Base-by-base conservation (phyloP, 1,140 invertebrate species). In the Drosophila baimaii region DNA sequence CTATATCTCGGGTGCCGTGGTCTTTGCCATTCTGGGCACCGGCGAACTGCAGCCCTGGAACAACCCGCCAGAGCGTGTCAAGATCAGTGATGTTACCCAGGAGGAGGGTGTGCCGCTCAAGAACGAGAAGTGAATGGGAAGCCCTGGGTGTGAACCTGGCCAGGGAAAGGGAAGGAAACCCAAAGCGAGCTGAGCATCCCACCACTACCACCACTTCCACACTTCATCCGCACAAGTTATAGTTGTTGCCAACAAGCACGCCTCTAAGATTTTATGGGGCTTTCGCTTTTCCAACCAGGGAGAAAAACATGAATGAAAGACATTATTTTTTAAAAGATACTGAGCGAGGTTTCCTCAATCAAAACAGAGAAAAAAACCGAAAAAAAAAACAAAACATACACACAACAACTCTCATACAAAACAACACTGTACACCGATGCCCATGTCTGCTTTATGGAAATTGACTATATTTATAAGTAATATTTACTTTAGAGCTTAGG, bases 1-100 rank as follows among this genome's bases (percentile, higher is more conserved):
- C 1, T 98, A 98, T 88, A 91, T 94, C 3, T 86, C 93, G 12
- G 97, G 96, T 0, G 95, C 95, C 1, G 43, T 96, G 0, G 90
- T 94, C 1, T 98, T 95, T 92, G 80, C 94, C 5, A 69, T 95
- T 12, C 93, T 96, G 44, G 96, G 96, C 7, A 94, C 94, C 0
- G 96, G 96, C 0, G 94, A 96, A 68, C 91, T 96, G 19, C 96
- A 96, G 89, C 59, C 88, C 8, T 92, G 91, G 91, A 92, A 92
- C 44, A 92, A 91, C 74, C 91, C 91, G 4, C 91, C 91, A 27
- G 90, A 92, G 56, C 82, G 79, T 13, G 85, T 78, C 21, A 90
- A 82, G 59, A 77, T 81, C 39, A 61, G 75, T 5, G 74, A 84
- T 56, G 74, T 80, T 7, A 74, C 77, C 31, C 70, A 78, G 15